Evolutionary conservation across 2,888 invertebrate genomes (phyloP), one percentile per base, ranked within the genome.

Genomic region (Zele albiditarsus): DNA sequence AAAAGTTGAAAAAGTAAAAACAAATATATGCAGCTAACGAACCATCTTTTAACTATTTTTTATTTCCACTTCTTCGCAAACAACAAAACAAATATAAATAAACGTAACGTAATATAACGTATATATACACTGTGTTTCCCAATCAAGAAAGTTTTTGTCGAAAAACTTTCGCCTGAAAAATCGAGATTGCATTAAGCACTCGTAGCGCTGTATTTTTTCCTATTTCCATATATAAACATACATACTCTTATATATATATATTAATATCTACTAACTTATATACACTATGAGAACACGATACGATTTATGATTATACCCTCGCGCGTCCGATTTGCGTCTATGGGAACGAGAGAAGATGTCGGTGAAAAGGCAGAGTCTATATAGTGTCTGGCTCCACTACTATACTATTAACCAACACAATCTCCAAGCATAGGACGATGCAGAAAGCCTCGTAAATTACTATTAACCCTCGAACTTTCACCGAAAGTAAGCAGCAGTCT

Each of bases 401-500:
- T 53, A 20, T 6, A 53, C 53, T 20, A 53, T 53, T 53, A 53
- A 20, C 33, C 8, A 20, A n/a, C 8, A 71, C 28, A 12, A 33
- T 5, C 31, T 20, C 6, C 10, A 62, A 25, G 14, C 53, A 63
- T 49, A 53, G 65, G 46, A 20, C 23, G 31, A 49, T 49, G 49
- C 14, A 23, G 27, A 53, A 6, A 65, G 63, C 25, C 53, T 57
- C 65, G 38, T 72, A 72, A 71, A 71, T 71, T 71, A 65, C 71
- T 57, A 72, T 72, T 72, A 72, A 72, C 71, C 71, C 71, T 72
- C 65, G 63, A 72, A 72, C 71, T 72, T 72, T 38, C 33, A 25
- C 20, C 16, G 65, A 63, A 72, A 63, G 65, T 72, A 38, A 72
- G 33, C 31, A 33, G 33, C 16, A 53, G 53, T 53, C n/a, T 53